phyloP scores from a whole-genome alignment of 2,888 invertebrate genomes.

The Tetranychus piercei region DNA sequence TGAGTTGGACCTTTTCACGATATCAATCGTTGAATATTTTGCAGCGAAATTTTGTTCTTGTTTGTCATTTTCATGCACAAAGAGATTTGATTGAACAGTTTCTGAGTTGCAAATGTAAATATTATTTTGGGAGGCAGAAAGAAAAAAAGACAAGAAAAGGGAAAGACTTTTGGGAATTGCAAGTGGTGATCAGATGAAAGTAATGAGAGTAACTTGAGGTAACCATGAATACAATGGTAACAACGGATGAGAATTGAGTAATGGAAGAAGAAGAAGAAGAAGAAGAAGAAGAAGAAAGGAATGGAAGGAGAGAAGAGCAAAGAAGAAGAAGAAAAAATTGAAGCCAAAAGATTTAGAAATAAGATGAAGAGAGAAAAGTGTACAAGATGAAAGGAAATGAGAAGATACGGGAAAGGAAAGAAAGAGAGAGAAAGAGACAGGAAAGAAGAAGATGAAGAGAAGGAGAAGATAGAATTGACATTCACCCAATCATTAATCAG shows the following conservation, averaged over 20 bases:
- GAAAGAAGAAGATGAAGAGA: conserved; percentile 2
- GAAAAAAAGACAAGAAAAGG: neutral
- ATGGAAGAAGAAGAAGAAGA: no score
- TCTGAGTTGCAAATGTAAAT: no score
- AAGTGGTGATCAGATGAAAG: neutral
- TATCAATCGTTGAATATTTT: no score
- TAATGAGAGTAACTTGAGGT: neutral
- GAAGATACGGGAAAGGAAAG: neutral
- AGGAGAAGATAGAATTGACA: neutral
- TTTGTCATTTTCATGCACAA: no score
- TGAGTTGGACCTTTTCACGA: no score
- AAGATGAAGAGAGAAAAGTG: conserved; percentile 3
- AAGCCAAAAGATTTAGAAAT: neutral
- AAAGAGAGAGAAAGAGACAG: neutral
- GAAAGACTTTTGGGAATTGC: neutral
- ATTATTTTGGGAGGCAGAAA: no score
- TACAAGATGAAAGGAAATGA: conserved; percentile 1
- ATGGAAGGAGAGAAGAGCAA: neutral
- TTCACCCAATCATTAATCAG: conserved; percentile 6
- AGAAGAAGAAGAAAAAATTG: neutral
- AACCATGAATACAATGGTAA: neutral
- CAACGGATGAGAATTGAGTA: no score
- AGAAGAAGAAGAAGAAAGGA: neutral
- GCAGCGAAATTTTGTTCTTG: no score
- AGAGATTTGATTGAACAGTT: no score